A percentile compares a stretch with the other conserved stretches of the same genome.
These are phyloP conservation scores for Myoxocephalus aenaeus DNA, from an alignment of 2,797 vertebrate species.

Conservation along the genomic window DNA sequence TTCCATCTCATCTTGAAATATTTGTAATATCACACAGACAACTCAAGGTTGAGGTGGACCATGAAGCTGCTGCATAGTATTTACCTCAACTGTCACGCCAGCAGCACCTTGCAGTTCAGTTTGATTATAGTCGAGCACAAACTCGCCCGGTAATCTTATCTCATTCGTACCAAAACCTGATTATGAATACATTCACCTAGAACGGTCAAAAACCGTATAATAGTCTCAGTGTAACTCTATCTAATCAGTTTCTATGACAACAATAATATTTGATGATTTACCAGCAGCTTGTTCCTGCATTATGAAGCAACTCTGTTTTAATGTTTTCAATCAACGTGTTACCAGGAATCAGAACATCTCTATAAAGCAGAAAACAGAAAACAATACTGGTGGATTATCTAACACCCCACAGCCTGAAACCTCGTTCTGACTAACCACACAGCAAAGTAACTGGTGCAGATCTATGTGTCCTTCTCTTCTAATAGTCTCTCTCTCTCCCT, in stretches of 20 bases:
- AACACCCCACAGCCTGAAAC: slow-evolving; percentile 33
- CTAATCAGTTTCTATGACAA: slow-evolving; percentile 14
- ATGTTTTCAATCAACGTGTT: slow-evolving; percentile 14
- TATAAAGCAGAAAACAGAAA: slow-evolving; percentile 17
- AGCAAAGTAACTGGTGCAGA: slow-evolving; percentile 56
- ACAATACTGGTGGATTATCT: slow-evolving; percentile 18
- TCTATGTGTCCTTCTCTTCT: slow-evolving; percentile 32
- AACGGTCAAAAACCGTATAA: slow-evolving; percentile 1
- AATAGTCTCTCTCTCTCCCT: slow-evolving; percentile 3
- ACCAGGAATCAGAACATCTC: slow-evolving; percentile 16
- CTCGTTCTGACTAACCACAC: slow-evolving; percentile 35
- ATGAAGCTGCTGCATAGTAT: neutral
- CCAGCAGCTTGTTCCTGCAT: slow-evolving; percentile 3
- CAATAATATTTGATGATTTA: slow-evolving; percentile 24
- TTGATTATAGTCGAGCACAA: neutral
- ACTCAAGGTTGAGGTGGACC: neutral
- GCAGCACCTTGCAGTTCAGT: neutral
- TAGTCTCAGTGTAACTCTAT: slow-evolving; percentile 7
- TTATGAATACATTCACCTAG: neutral
- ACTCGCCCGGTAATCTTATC: neutral
- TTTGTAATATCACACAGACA: neutral
- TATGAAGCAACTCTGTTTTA: slow-evolving; percentile 7
- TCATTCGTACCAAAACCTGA: slow-evolving; percentile 8
- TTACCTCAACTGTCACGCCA: neutral
- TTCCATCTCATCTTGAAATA: neutral